Evolutionary conservation across 37 sponge, comb jelly and placozoan genomes (phyloP).

Genomic region (Tethya wilhelma): DNA sequence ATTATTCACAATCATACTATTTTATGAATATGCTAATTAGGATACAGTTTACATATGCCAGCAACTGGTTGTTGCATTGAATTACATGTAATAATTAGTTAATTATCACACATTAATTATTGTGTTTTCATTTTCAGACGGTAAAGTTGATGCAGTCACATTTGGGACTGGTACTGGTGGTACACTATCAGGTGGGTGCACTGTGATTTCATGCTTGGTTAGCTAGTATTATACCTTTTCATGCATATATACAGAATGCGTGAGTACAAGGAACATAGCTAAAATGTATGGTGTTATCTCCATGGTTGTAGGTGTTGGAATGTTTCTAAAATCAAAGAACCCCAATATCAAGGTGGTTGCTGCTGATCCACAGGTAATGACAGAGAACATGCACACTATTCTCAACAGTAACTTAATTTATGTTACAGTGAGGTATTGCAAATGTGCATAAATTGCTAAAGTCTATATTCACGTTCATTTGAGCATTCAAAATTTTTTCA

Average conservation of each 20-base stretch:
- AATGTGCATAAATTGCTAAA: no score
- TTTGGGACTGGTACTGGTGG: constrained; percentile 91
- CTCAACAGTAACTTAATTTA: no score
- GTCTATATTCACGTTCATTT: no score
- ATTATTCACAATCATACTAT: no score
- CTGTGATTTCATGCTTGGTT: not conserved
- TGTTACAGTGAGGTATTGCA: no score
- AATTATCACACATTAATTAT: not conserved
- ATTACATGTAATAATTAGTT: not conserved
- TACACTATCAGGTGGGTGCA: constrained; percentile 71
- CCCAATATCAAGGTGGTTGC: constrained; percentile 70
- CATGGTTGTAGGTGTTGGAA: constrained; percentile 69
- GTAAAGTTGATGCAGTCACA: constrained; percentile 84
- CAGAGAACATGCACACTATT: no score
- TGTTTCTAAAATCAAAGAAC: constrained; percentile 78
- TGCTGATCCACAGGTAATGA: constrained; percentile 84
- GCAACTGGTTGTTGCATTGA: not conserved
- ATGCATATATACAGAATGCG: not conserved
- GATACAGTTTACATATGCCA: no score
- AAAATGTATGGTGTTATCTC: not conserved
- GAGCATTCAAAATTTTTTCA: no score
- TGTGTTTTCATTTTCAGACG: constrained; percentile 41
- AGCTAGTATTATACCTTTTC: not conserved
- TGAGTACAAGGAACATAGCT: not conserved
- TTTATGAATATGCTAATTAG: no score